Percentiles rank a stretch among this genome's conserved stretches.
These are phyloP conservation scores for Drosophila mayaguana DNA, from an alignment of 2,888 invertebrate species.

Conservation along the genomic window DNA sequence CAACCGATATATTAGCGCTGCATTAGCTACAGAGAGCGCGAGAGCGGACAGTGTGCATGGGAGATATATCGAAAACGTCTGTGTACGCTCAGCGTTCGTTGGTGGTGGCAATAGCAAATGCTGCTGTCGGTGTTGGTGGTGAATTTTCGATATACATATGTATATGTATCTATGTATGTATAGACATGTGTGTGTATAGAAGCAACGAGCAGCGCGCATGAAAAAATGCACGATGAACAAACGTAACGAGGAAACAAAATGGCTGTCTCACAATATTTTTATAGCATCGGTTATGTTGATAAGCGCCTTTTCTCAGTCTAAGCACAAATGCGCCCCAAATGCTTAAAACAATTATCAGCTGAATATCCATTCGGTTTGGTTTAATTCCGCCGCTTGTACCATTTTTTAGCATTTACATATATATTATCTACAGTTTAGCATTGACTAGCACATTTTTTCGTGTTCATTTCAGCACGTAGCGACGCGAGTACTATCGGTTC, in stretches of 20 bases:
- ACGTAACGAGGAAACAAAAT: constrained; percentile 81
- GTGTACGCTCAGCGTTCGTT: constrained; percentile 34
- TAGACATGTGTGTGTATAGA: constrained; percentile 37
- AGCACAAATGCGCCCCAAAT: constrained; percentile 21
- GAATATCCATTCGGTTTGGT: constrained; percentile 35
- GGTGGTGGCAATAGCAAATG: constrained; percentile 46
- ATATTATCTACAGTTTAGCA: constrained; percentile 59
- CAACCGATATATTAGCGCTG: constrained; percentile 38
- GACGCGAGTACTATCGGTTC: constrained; percentile 53
- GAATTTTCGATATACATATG: constrained; percentile 43
- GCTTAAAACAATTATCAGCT: constrained; percentile 17
- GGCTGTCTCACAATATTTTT: constrained; percentile 73
- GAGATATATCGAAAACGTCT: constrained; percentile 49
- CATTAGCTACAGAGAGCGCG: constrained; percentile 40
- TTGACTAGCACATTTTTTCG: constrained; percentile 65
- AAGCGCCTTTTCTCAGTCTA: constrained; percentile 22
- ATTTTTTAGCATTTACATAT: constrained; percentile 49
- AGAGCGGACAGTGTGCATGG: constrained; percentile 51
- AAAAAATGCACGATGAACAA: constrained; percentile 58
- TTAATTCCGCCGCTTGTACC: constrained; percentile 37
- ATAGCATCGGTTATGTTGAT: constrained; percentile 34
- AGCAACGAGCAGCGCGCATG: constrained; percentile 50
- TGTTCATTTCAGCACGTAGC: constrained; percentile 59
- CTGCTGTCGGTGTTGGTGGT: constrained; percentile 50
- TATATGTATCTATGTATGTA: background rate